A percentile compares a stretch with the other conserved stretches of the same genome.
Conservation (phyloP, 2,113 vertebrate genomes). For the Agapornis roseicollis region DNA sequence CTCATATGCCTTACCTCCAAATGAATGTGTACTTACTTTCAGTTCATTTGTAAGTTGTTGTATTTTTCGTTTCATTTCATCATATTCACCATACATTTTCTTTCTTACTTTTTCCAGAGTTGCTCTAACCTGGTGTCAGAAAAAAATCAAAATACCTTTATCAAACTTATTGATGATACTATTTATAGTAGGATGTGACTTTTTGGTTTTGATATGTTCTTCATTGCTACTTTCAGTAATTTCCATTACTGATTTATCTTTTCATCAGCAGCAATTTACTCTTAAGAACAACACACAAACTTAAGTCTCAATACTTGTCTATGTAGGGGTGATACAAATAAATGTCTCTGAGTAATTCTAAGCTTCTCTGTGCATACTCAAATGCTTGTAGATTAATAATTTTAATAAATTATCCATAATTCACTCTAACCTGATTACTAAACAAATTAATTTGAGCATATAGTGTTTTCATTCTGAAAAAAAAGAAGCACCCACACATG, state of each 20-base stretch:
- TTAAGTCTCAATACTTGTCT: background rate
- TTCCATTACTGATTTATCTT: background rate
- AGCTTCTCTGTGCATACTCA: background rate
- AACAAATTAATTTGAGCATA: background rate
- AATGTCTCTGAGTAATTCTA: background rate
- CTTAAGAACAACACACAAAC: background rate
- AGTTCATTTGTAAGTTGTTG: conserved; percentile 89
- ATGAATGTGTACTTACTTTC: conserved; percentile 73
- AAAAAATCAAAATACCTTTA: background rate
- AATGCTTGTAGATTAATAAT: background rate
- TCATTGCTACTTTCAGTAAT: background rate
- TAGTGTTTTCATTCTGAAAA: background rate
- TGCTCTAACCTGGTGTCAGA: conserved; percentile 85
- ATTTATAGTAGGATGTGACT: background rate
- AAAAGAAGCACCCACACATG: background rate
- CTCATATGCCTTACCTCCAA: background rate
- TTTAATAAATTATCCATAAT: background rate
- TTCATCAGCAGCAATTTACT: background rate
- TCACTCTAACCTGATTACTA: background rate
- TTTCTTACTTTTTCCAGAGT: conserved; percentile 96
- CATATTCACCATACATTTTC: conserved; percentile 93
- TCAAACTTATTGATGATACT: background rate
- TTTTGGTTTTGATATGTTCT: background rate
- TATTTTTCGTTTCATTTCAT: conserved; percentile 93
- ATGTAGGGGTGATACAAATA: background rate